phyloP scores from a whole-genome alignment of 2,113 vertebrate genomes.

The Oxygymnocypris stewartii region DNA sequence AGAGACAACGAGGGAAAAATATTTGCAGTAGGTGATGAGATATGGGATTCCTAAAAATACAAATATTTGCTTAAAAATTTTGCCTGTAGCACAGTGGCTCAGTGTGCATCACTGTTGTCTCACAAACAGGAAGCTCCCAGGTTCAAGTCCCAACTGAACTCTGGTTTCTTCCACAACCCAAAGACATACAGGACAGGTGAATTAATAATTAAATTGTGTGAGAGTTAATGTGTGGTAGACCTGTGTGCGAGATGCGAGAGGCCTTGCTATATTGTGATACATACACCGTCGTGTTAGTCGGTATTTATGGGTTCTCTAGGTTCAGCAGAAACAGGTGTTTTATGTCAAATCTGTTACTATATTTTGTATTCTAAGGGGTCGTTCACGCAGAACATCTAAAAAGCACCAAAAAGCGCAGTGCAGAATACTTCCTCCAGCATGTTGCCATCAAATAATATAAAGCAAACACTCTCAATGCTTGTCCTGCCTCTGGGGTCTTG shows the following conservation, averaged over 20 bases:
- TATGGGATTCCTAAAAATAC: too few species aligned
- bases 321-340: background rate
- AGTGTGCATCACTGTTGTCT: too few species aligned
- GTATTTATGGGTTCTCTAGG: background rate
- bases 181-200: background rate
- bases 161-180: background rate
- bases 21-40: background rate
- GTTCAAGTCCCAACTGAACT: background rate
- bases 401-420: too few species aligned
- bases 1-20: background rate
- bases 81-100: too few species aligned
- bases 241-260: too few species aligned
- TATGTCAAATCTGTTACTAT: background rate
- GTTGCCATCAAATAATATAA: too few species aligned
- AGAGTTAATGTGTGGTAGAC: background rate
- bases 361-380: background rate
- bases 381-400: too few species aligned
- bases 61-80: too few species aligned
- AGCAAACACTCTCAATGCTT: too few species aligned
- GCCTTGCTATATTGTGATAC: background rate
- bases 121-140: background rate
- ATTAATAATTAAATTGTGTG: background rate
- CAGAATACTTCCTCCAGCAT: too few species aligned
- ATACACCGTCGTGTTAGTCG: background rate
- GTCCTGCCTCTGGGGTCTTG: too few species aligned